Conservation (phyloP, 2,888 invertebrate genomes). For the Metalampra italica region DNA sequence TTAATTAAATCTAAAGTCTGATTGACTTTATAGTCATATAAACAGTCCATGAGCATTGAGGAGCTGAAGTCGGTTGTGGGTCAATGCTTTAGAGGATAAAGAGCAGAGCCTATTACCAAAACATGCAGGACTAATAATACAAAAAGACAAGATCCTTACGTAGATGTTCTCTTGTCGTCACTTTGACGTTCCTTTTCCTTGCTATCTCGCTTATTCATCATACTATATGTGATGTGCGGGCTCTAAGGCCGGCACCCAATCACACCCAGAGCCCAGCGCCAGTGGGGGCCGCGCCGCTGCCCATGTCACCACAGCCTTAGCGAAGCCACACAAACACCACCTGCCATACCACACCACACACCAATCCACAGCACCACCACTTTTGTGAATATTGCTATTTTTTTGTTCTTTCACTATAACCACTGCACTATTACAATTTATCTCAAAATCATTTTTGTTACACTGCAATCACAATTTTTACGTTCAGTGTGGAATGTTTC, state of each 20-base stretch:
- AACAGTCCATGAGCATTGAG: too few species aligned
- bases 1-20: too few species aligned
- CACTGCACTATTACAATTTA: conserved; percentile 71
- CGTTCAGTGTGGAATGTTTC: conserved; percentile 48
- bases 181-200: conserved; percentile 76
- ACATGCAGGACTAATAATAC: too few species aligned
- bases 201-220: conserved; percentile 76
- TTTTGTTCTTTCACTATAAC: conserved; percentile 50
- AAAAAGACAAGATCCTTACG: conserved; percentile 44
- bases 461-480: conserved; percentile 58
- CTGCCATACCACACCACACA: conserved; percentile 60
- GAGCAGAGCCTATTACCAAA: too few species aligned
- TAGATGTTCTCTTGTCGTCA: conserved; percentile 74
- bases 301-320: conserved; percentile 68
- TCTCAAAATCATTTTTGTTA: conserved; percentile 76
- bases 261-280: conserved; percentile 66
- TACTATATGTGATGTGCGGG: conserved; percentile 68
- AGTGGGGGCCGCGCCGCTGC: conserved; percentile 59
- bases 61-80: too few species aligned
- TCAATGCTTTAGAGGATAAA: too few species aligned
- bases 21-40: too few species aligned
- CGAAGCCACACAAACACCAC: conserved; percentile 34
- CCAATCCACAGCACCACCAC: conserved; percentile 53
- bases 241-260: conserved; percentile 64
- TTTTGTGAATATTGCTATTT: conserved; percentile 52